phyloP scores from a whole-genome alignment of 2,113 vertebrate genomes.

The Laticauda colubrina region DNA sequence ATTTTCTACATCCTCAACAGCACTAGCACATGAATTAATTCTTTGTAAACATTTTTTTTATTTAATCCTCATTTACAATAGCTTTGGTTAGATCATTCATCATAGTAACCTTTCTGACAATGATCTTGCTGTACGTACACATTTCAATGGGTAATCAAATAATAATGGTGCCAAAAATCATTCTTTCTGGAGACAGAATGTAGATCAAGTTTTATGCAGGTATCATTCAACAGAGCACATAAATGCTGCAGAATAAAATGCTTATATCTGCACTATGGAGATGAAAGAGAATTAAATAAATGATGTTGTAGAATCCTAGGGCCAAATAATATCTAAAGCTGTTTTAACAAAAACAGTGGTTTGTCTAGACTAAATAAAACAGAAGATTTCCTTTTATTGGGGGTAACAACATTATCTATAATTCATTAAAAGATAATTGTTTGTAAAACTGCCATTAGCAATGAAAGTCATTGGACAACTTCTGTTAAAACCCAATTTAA shows the following conservation, averaged over 20 bases:
- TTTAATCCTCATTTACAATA: not conserved
- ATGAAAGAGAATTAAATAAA: not conserved
- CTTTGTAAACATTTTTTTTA: not conserved
- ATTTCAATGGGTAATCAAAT: not conserved
- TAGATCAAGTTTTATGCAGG: not conserved
- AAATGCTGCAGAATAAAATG: not conserved
- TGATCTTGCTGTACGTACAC: not conserved
- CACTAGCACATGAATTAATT: not conserved
- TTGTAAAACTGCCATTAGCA: not conserved
- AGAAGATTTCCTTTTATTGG: not conserved
- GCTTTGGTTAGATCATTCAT: not conserved
- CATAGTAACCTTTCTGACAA: not conserved
- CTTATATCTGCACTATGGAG: not conserved
- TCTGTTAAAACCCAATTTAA: conserved; percentile 3
- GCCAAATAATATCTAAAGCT: not conserved
- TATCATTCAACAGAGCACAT: not conserved
- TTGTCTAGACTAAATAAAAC: not conserved
- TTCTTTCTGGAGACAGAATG: not conserved
- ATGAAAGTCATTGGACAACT: not conserved
- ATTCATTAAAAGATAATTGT: conserved; percentile 12
- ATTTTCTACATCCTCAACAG: not conserved
- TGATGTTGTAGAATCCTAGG: not conserved
- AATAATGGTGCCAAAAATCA: not conserved
- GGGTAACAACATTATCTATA: conserved; percentile 3
- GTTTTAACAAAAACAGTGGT: not conserved